Evolutionary conservation across 2,888 invertebrate genomes (phyloP), one percentile per base, ranked within the genome.

Genomic region (Phania funesta): DNA sequence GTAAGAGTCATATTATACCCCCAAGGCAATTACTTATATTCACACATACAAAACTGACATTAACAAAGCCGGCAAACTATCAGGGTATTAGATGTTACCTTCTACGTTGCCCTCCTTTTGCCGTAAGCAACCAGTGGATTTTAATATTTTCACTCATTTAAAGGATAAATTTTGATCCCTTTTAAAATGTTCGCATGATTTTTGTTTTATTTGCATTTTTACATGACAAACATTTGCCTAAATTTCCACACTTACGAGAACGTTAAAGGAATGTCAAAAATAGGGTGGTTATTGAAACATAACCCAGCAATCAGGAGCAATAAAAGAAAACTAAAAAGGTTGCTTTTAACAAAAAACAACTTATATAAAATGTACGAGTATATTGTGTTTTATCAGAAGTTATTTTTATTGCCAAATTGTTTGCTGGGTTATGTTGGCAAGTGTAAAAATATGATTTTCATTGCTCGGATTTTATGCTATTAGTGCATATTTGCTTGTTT

Each of bases 1-100:
- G 80, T 65, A 58, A 65, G 58, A 80, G 80, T 80, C 80, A 80
- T 52, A 76, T 76, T 65, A 38, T 24, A 54, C 38, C 80, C 65
- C 44, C 3, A n/a, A 52, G 38, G 76, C 76, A 67, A 54, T 71
- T 74, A 50, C 32, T 50, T 46, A 41, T 41, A 11, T 35, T 24
- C 56, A 58, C 16, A 60, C 16, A 56, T n/a, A 24, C 11, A 24
- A 16, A 64, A 46, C 8, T 20, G 8, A n/a, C 22, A 48, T 22
- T 26, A 46, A 29, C 48, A 64, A 16, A 18, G 18, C 52, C 29
- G 50, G 32, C 13, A 62, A 70, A 71, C 65, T 78, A 71, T 44
- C 26, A 1, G 29, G 35, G 9, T 52, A 24, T 54, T 20, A 9
- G 16, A 22, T 56, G 16, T 58, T 35, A 64, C 44, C 29, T 41